Percentiles rank a stretch among this genome's conserved stretches.
These are phyloP conservation scores for Ceyx cyanopectus DNA, from an alignment of 2,113 vertebrate genomes.

Conservation along the genomic window DNA sequence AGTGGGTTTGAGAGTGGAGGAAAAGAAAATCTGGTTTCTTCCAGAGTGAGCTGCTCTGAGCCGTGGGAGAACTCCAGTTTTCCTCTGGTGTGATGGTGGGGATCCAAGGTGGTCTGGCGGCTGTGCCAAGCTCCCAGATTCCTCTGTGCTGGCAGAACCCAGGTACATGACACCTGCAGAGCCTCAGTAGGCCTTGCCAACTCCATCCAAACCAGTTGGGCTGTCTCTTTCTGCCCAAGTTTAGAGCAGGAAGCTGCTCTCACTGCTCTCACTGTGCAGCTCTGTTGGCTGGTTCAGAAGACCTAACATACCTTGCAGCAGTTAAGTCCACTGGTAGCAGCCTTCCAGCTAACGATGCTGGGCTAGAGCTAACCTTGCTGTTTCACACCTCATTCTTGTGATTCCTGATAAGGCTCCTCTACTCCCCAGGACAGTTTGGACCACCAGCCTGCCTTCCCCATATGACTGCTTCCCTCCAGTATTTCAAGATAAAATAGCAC, in stretches of 20 bases:
- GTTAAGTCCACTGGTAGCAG: background rate
- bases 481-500: background rate
- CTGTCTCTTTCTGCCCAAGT: background rate
- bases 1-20: background rate
- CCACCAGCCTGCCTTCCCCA: background rate
- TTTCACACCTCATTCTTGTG: background rate
- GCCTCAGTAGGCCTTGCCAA: background rate
- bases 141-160: background rate
- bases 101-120: background rate
- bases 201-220: background rate
- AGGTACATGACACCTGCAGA: background rate
- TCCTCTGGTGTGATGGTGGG: background rate
- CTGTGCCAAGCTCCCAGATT: background rate
- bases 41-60: background rate
- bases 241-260: background rate
- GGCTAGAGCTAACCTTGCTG: background rate
- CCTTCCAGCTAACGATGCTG: background rate
- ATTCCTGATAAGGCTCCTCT: background rate
- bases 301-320: background rate
- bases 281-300: background rate
- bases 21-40: background rate
- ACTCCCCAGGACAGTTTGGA: background rate
- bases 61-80: background rate
- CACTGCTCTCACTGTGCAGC: fast-evolving
- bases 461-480: background rate